phyloP scores from a whole-genome alignment of 2,888 invertebrate genomes.

The Megaustenia siamemsis region DNA sequence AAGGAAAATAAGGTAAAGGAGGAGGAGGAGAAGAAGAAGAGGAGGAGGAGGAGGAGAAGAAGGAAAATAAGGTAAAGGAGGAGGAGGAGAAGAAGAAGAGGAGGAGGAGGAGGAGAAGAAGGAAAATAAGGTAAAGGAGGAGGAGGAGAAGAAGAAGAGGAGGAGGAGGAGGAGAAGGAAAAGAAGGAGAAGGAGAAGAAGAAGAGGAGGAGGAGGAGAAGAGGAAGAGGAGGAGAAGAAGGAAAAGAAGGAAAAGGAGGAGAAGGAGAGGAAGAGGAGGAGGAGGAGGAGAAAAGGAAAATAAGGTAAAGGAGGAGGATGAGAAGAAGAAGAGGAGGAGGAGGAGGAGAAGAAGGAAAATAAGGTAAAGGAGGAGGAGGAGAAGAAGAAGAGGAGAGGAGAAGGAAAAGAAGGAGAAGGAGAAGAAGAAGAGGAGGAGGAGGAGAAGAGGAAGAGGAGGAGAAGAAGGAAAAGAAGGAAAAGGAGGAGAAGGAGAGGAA shows the following conservation, averaged over 20 bases:
- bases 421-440: not conserved
- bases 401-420: constrained; percentile 11
- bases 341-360: too few species aligned
- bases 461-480: not conserved
- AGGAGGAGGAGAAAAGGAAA: constrained; percentile 22
- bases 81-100: constrained; percentile 3
- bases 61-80: not conserved
- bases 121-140: too few species aligned
- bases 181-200: constrained; percentile 30
- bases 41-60: constrained; percentile 31
- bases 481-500: not conserved
- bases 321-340: too few species aligned
- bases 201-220: constrained; percentile 3
- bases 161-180: constrained; percentile 37
- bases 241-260: constrained; percentile 39
- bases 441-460: not conserved
- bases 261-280: constrained; percentile 42
- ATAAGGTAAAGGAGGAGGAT: too few species aligned
- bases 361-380: not conserved
- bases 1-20: not conserved
- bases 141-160: constrained; percentile 19
- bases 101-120: constrained; percentile 35
- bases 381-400: constrained; percentile 13
- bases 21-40: constrained; percentile 40
- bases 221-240: constrained; percentile 39